Evolutionary conservation across 2,888 invertebrate genomes (phyloP), one percentile per base, ranked within the genome.

Genomic region (Cosmia pyralina): DNA sequence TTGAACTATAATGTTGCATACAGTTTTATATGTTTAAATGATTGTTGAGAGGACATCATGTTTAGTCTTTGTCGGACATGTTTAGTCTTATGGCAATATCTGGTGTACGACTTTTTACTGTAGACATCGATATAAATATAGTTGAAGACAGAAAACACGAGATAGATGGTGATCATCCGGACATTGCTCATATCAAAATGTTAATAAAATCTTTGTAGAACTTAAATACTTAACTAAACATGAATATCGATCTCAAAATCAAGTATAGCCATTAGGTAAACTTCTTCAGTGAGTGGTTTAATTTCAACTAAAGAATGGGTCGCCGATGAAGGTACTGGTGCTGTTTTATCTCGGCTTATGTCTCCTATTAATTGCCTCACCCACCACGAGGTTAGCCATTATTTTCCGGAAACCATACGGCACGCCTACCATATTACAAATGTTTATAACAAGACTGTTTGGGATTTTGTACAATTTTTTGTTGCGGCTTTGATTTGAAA

Each of bases 401-500:
- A 53, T 22, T 70, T 53, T 78, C 75, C 78, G 78, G 28, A 53
- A 41, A 69, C 52, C 28, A 53, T 58, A 68, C 28, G 57, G 67
- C 41, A 50, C 50, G 57, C 68, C 50, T 44, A 50, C 44, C 41
- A 52, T 52, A 46, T 46, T 57, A 76, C 34, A 34, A 65, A 63
- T 28, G 3, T 44, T 28, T 41, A 57, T n/a, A 64, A 44, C n/a
- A 57, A 44, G 11, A 48, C 17, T 46, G 22, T 7, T 48, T 22
- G 8, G n/a, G 5, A 34, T 44, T 8, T n/a, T 69, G 13, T 41
- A 34, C 8, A 15, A 1, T 3, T 41, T 41, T n/a, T 28, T 19
- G 41, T n/a, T 46, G 8, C 13, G 8, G 8, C 0, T 34, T 44
- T 22, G 28, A 28, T 28, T 28, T 28, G 28, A 28, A 8, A 17